Conservation (phyloP, 1,140 invertebrate genomes). For the Papilio polyxenes region DNA sequence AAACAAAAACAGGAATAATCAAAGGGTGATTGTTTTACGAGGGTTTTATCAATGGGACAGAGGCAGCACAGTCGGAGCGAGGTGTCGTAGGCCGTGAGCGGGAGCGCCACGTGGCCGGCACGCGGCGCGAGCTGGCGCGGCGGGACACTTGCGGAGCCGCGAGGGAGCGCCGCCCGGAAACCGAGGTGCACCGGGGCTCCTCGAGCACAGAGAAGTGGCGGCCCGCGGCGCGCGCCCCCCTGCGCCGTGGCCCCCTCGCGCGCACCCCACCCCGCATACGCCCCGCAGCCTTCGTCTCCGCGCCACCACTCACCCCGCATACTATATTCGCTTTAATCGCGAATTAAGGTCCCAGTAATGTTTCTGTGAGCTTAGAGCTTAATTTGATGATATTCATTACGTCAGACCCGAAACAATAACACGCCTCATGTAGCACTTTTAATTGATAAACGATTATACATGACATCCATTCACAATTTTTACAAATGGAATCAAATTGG, state of each 20-base stretch:
- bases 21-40: slow-evolving; percentile 59
- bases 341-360: slow-evolving; percentile 78
- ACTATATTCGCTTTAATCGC: slow-evolving; percentile 80
- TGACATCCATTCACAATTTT: slow-evolving; percentile 7
- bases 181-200: slow-evolving; percentile 77
- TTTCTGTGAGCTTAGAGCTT: slow-evolving; percentile 74
- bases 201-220: slow-evolving; percentile 77
- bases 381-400: slow-evolving; percentile 75
- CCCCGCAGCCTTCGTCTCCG: slow-evolving; percentile 76
- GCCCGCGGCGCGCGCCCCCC: slow-evolving; percentile 68
- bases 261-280: slow-evolving; percentile 69
- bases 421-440: slow-evolving; percentile 2
- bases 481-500: slow-evolving; percentile 28
- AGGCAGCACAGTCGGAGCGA: slow-evolving; percentile 42
- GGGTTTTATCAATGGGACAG: slow-evolving; percentile 63
- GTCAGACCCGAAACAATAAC: slow-evolving; percentile 36
- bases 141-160: slow-evolving; percentile 71
- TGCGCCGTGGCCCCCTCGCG: slow-evolving; percentile 54
- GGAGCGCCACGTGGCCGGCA: slow-evolving; percentile 73
- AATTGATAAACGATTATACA: slow-evolving; percentile 29
- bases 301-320: slow-evolving; percentile 80
- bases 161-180: slow-evolving; percentile 77
- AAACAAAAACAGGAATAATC: slow-evolving; percentile 5
- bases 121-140: slow-evolving; percentile 65
- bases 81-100: slow-evolving; percentile 58